These are phyloP conservation scores for Drosophila pseudoananassae DNA, from an alignment of 1,140 invertebrate species.

Conservation along the genomic window DNA sequence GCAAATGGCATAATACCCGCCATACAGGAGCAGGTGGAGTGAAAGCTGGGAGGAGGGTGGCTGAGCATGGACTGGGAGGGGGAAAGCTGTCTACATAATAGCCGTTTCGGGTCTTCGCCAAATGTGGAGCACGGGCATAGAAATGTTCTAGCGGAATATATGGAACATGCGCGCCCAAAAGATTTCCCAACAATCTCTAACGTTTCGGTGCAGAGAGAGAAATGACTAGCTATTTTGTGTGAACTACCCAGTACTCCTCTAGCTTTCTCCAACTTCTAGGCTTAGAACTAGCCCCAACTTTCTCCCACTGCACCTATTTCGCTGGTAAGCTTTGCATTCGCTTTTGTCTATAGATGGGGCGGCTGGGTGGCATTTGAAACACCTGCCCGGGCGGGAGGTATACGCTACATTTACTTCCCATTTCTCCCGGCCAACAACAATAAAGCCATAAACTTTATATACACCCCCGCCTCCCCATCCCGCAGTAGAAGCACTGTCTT, in stretches of 20 bases:
- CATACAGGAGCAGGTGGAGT: slow-evolving; percentile 6
- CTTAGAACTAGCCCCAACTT: background rate
- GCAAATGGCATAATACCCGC: slow-evolving; percentile 37
- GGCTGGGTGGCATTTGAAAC: background rate
- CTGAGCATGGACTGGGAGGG: background rate
- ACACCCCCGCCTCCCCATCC: background rate
- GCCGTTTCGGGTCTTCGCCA: slow-evolving; percentile 38
- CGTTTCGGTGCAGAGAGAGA: background rate
- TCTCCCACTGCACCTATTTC: background rate
- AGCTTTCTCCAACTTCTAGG: too few relatives aligned
- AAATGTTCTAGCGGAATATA: slow-evolving; percentile 34
- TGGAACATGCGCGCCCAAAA: slow-evolving; percentile 45
- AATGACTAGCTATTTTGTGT: background rate
- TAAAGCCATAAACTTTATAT: slow-evolving; percentile 16
- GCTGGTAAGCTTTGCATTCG: slow-evolving; percentile 5
- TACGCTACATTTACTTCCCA: slow-evolving; percentile 43
- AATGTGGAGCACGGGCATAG: slow-evolving; percentile 42
- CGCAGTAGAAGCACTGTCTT: background rate
- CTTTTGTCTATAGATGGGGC: slow-evolving; percentile 27
- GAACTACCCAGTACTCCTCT: too few relatives aligned
- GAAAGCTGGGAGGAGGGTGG: slow-evolving; percentile 4
- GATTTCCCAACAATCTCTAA: slow-evolving; percentile 37
- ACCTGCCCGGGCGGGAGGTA: slow-evolving; percentile 10
- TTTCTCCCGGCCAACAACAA: background rate
- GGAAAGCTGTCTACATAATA: slow-evolving; percentile 29